phyloP scores from a whole-genome alignment of 2,888 invertebrate genomes.

The Aleiodes testaceus region DNA sequence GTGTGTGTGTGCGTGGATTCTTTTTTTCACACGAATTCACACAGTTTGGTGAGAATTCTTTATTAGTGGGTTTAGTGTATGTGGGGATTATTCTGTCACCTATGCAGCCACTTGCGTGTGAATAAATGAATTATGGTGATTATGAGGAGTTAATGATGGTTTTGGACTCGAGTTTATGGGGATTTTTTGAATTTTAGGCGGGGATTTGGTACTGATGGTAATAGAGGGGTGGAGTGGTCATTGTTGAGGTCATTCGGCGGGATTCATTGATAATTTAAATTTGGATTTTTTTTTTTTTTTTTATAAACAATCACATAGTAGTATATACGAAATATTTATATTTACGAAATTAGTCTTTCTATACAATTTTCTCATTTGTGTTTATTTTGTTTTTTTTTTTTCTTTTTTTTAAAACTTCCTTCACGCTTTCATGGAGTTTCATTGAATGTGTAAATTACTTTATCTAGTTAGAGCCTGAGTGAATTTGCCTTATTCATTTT shows the following conservation, averaged over 20 bases:
- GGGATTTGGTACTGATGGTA: neutral
- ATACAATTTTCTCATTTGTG: constrained; percentile 66
- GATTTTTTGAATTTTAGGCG: neutral
- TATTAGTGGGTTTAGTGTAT: too few relatives aligned
- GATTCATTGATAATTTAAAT: too few relatives aligned
- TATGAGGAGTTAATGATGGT: too few relatives aligned
- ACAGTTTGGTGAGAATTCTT: too few relatives aligned
- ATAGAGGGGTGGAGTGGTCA: too few relatives aligned
- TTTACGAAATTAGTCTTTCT: constrained; percentile 73
- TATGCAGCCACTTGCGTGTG: too few relatives aligned
- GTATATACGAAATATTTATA: constrained; percentile 72
- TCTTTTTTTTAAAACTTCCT: constrained; percentile 31
- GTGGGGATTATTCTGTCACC: too few relatives aligned
- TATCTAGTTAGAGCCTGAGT: constrained; percentile 63
- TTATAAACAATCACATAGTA: constrained; percentile 53
- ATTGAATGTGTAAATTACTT: constrained; percentile 62
- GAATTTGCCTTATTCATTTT: constrained; percentile 61
- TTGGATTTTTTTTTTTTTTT: too few relatives aligned
- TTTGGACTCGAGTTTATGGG: too few relatives aligned
- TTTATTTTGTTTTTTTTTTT: too few relatives aligned
- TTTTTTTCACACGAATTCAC: neutral
- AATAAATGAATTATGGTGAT: too few relatives aligned
- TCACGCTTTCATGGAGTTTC: constrained; percentile 47
- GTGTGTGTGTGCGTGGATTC: neutral
- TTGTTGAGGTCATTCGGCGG: too few relatives aligned